Conservation (phyloP, 92 coral and sea anemone species). For the Palythoa caribaeorum region DNA sequence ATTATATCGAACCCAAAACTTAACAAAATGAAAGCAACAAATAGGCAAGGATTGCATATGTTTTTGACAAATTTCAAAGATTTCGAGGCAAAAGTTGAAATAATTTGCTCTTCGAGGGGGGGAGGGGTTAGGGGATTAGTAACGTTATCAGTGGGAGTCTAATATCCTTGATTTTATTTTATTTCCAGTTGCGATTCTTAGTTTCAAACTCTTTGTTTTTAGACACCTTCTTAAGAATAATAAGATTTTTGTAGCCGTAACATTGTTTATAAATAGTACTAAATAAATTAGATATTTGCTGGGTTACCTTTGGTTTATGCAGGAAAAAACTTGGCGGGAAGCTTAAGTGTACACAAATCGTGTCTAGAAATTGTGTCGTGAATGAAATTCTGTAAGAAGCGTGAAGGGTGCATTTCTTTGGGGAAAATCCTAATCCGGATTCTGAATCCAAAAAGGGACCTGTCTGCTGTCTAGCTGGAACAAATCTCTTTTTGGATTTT, state of each 20-base stretch:
- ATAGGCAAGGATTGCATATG: constrained; percentile 22
- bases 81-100: constrained; percentile 33
- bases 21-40: constrained; percentile 16
- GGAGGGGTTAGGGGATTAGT: not conserved
- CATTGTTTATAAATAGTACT: not conserved
- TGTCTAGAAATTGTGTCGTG: constrained; percentile 10
- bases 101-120: not conserved
- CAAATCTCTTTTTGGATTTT: too few relatives aligned
- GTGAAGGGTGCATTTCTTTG: too few relatives aligned
- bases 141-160: not conserved
- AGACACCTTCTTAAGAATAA: constrained; percentile 12
- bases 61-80: constrained; percentile 29
- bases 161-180: too few relatives aligned
- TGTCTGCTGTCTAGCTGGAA: too few relatives aligned
- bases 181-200: too few relatives aligned
- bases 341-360: not conserved
- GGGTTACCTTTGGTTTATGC: constrained; percentile 32
- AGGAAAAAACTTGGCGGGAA: constrained; percentile 30
- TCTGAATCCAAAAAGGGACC: too few relatives aligned
- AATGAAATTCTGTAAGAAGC: constrained; percentile 28
- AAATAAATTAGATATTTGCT: constrained; percentile 7
- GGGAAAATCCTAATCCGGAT: too few relatives aligned
- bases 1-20: too few relatives aligned
- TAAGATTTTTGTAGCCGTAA: constrained; percentile 30
- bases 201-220: not conserved